phyloP scores from a whole-genome alignment of 92 coral and sea anemone species.

The Chrysogorgia sp. region DNA sequence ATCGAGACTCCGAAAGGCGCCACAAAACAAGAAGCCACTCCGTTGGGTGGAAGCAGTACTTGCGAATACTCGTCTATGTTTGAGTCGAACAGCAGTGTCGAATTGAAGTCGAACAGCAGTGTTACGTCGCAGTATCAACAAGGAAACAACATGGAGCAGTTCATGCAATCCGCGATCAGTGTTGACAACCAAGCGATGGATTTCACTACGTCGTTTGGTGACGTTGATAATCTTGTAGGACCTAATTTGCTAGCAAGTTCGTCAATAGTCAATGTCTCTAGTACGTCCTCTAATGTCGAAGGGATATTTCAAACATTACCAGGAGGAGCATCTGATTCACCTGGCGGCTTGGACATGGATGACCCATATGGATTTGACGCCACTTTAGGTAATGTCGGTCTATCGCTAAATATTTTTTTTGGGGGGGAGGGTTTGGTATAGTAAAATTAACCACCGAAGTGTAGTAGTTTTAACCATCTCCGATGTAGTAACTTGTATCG shows the following conservation, averaged over 20 bases:
- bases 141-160: not conserved
- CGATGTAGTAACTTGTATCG: no score
- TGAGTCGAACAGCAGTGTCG: not conserved
- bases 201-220: conserved; percentile 8
- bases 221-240: conserved; percentile 5
- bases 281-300: conserved; percentile 67
- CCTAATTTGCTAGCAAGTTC: conserved; percentile 14
- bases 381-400: conserved; percentile 69
- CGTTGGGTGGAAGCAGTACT: not conserved
- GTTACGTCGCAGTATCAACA: not conserved
- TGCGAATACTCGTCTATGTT: not conserved
- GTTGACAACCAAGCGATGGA: conserved; percentile 17
- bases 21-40: not conserved
- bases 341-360: conserved; percentile 70
- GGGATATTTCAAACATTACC: conserved; percentile 94
- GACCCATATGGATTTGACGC: conserved; percentile 64
- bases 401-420: not conserved
- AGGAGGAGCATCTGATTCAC: conserved; percentile 86
- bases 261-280: not conserved
- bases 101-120: not conserved
- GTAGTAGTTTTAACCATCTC: no score
- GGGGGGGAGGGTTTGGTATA: not conserved
- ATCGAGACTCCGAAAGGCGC: conserved; percentile 62
- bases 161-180: not conserved
- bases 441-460: no score